Evolutionary conservation across 1,140 invertebrate species (phyloP).

Genomic region (Agrilus planipennis): DNA sequence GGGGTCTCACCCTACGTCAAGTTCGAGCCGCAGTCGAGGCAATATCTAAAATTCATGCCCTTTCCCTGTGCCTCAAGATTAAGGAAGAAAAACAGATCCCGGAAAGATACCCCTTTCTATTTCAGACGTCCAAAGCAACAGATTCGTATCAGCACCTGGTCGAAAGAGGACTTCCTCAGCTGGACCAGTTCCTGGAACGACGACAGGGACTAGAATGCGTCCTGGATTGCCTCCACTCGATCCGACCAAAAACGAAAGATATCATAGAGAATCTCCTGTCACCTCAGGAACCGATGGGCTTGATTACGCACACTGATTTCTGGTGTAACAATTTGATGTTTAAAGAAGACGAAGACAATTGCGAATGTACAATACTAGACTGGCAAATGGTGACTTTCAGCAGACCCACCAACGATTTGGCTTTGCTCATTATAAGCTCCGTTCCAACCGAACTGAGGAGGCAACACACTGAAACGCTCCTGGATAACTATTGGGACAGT

Average conservation of each 20-base stretch:
- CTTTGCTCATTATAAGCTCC: conserved; percentile 64
- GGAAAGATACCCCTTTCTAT: conserved; percentile 58
- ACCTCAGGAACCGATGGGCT: conserved; percentile 51
- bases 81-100: conserved; percentile 47
- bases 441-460: conserved; percentile 56
- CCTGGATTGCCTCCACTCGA: conserved; percentile 39
- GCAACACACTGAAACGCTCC: conserved; percentile 43
- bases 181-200: conserved; percentile 55
- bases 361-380: conserved; percentile 55
- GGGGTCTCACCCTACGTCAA: conserved; percentile 53
- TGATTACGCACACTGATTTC: conserved; percentile 69
- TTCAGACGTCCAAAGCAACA: conserved; percentile 60
- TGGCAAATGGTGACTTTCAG: conserved; percentile 78
- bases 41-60: conserved; percentile 56
- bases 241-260: conserved; percentile 46
- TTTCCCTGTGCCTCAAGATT: conserved; percentile 53
- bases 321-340: conserved; percentile 75
- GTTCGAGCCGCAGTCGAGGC: conserved; percentile 52
- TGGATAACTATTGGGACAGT: conserved; percentile 56
- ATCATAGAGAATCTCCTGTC: conserved; percentile 51
- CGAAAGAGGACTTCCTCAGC: conserved; percentile 57
- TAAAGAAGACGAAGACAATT: conserved; percentile 32
- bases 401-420: conserved; percentile 63
- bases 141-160: conserved; percentile 66
- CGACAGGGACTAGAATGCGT: conserved; percentile 44